phyloP scores from a whole-genome alignment of 64 coral and sea anemone species.

The Dendronephthya gigantea region DNA sequence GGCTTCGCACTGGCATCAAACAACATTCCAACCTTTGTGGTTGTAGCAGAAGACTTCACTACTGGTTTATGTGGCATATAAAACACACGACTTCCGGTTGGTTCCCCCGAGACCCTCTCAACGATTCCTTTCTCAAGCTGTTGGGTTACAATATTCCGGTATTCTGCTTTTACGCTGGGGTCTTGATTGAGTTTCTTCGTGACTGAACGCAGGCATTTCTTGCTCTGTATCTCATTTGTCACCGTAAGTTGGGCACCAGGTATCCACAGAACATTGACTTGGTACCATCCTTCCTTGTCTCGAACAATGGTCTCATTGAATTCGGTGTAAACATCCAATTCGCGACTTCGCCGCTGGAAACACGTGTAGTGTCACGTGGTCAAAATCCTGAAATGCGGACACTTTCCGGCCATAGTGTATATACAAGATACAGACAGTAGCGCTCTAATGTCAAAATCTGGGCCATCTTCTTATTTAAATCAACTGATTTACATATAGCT shows the following conservation, averaged over 20 bases:
- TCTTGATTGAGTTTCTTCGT: neutral
- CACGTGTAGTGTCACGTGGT: too few relatives aligned
- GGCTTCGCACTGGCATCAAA: too few relatives aligned
- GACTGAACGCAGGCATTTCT: neutral
- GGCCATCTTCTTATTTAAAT: too few relatives aligned
- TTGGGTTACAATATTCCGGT: neutral
- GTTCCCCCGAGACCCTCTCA: neutral
- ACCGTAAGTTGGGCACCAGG: neutral
- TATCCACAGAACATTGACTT: neutral
- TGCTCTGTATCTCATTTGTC: neutral
- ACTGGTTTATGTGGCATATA: too few relatives aligned
- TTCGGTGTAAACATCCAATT: neutral
- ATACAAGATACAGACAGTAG: too few relatives aligned
- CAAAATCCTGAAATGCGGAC: too few relatives aligned
- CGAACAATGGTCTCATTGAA: neutral
- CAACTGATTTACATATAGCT: too few relatives aligned
- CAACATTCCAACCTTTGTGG: neutral
- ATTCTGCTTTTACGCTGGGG: neutral
- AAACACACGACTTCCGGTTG: neutral
- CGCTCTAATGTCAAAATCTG: too few relatives aligned
- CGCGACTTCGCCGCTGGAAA: too few relatives aligned
- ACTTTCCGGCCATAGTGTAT: too few relatives aligned
- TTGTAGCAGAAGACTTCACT: neutral
- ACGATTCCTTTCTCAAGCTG: neutral
- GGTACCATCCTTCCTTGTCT: neutral